phyloP scores from a whole-genome alignment of 2,888 invertebrate genomes.

The Leptopterna dolabrata region DNA sequence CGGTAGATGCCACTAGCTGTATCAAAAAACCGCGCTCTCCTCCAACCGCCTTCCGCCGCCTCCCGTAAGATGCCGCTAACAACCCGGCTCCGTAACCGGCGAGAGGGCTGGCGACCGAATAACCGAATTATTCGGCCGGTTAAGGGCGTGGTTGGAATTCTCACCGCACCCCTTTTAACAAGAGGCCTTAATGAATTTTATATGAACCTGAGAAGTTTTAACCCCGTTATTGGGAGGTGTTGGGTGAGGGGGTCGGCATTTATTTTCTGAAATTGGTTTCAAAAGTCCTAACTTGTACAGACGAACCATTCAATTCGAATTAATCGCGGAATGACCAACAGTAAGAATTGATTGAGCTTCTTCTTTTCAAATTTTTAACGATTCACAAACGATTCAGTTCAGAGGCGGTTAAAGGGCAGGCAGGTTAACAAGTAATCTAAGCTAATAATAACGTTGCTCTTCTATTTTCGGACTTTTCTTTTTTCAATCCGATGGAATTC shows the following conservation, averaged over 20 bases:
- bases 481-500: too few species aligned
- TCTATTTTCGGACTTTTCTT: too few species aligned
- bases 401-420: too few species aligned
- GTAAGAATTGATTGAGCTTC: not conserved
- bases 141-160: constrained; percentile 56
- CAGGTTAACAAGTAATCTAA: too few species aligned
- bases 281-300: constrained; percentile 32
- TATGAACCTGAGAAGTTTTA: constrained; percentile 52
- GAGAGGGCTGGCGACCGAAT: constrained; percentile 47
- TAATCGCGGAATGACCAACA: constrained; percentile 22
- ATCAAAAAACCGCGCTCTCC: not conserved
- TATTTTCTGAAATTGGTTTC: constrained; percentile 12
- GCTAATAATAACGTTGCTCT: too few species aligned
- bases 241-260: not conserved
- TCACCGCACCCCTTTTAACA: constrained; percentile 27
- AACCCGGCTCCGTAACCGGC: not conserved
- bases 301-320: not conserved
- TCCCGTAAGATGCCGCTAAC: constrained; percentile 26
- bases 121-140: constrained; percentile 55
- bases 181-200: constrained; percentile 52
- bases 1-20: constrained; percentile 28
- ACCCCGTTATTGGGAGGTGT: not conserved
- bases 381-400: too few species aligned
- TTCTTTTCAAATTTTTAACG: too few species aligned
- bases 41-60: not conserved